Percentiles rank a stretch among this genome's conserved stretches.
Evolutionary conservation across 2,113 vertebrate genomes (phyloP).

Genomic region (Platycercus adscitus): DNA sequence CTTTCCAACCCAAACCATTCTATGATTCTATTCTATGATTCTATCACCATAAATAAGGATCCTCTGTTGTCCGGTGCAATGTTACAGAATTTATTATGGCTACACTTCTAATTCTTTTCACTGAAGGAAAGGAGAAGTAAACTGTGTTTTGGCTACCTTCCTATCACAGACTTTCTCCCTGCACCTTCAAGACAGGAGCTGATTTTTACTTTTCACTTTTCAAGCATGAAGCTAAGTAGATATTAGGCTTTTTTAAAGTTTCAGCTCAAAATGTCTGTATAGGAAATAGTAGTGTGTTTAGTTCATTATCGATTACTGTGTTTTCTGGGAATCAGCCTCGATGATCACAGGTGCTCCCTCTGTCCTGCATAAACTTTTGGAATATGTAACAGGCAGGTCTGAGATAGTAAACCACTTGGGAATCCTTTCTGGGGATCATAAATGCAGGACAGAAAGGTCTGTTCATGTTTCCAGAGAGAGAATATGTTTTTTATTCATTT

Average conservation of each 20-base stretch:
- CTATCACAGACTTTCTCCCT: neutral
- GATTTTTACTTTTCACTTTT: neutral
- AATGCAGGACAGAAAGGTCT: neutral
- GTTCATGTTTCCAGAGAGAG: neutral
- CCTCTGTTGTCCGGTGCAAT: neutral
- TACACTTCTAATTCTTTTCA: neutral
- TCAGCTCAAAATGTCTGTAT: neutral
- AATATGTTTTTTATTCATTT: neutral
- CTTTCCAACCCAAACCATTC: neutral
- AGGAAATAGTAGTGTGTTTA: neutral
- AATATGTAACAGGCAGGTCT: neutral
- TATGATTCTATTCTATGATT: neutral
- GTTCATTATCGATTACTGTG: neutral
- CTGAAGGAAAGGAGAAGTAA: neutral
- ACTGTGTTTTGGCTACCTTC: neutral
- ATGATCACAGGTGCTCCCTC: neutral
- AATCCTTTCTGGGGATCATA: neutral
- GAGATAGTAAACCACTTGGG: neutral
- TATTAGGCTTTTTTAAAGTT: neutral
- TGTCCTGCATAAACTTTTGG: neutral
- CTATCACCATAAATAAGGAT: neutral
- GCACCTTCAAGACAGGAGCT: fast-evolving
- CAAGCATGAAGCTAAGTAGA: neutral
- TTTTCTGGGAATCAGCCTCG: neutral
- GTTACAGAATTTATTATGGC: neutral